Base-by-base conservation (phyloP, 2,888 invertebrate genomes). In the Sarcophaga rosellei region DNA sequence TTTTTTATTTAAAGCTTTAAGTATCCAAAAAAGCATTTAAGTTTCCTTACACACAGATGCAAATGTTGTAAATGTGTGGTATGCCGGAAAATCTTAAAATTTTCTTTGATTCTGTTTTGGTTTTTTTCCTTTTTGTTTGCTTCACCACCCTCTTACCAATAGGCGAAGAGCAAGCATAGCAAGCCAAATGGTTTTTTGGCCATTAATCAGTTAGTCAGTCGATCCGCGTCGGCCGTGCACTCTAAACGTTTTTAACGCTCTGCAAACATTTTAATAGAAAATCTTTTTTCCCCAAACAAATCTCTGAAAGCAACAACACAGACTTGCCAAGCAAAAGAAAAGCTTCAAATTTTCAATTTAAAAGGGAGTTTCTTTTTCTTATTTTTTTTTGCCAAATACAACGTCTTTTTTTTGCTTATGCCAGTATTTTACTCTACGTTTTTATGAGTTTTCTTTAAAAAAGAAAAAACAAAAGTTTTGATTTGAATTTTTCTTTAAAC, bases 221-320 rank as follows among this genome's bases (percentile, higher is more conserved):
- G 92, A 93, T 93, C 89, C 89, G 90, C 90, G 93, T 93, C 92
- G 93, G 92, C 93, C 92, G 90, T 90, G 91, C 90, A 90, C 90
- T 81, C 45, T 75, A 66, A 84, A 86, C 86, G 81, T 81, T 78
- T 86, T 45, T 63, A 80, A 75, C 84, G 86, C 83, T 72, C 72
- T 79, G 62, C 66, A 62, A 81, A 79, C n/a, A 72, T 47, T 66
- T 59, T 15, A 70, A 62, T 61, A 62, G 6, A 15, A 73, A 69
- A 47, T 78, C 23, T 70, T 53, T 53, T n/a, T 57, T 47, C 35
- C 4, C 11, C 45, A 73, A 4, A 21, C 12, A 12, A 68, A 47
- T 20, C 15, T 53, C 53, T 53, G 0, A 25, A 74, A 66, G 4
- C 1, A 20, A 66, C 47, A 35, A 17, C 23, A 35, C 17, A 53